Conservation (phyloP, 2,888 invertebrate species). For the Leptogaster cylindrica region DNA sequence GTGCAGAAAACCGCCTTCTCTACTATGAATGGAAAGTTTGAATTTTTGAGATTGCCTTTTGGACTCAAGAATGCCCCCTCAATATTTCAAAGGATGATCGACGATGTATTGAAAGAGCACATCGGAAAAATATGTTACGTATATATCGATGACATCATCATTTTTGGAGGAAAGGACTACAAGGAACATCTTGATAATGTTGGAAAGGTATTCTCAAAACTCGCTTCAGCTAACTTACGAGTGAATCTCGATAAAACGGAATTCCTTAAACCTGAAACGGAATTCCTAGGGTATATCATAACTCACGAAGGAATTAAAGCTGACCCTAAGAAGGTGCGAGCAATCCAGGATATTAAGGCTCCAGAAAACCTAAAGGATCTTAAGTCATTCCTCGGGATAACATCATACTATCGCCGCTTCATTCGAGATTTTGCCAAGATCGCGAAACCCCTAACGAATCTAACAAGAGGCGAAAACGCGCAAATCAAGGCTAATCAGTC, state of each 20-base stretch:
- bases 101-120: constrained; percentile 21
- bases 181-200: constrained; percentile 42
- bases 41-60: constrained; percentile 37
- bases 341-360: constrained; percentile 32
- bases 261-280: constrained; percentile 44
- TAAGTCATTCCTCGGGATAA: constrained; percentile 43
- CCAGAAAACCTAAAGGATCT: constrained; percentile 45
- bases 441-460: constrained; percentile 47
- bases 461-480: constrained; percentile 46
- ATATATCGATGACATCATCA: constrained; percentile 49
- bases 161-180: constrained; percentile 43
- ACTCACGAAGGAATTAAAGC: constrained; percentile 44
- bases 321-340: constrained; percentile 33
- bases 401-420: constrained; percentile 46
- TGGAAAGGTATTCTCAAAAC: constrained; percentile 38
- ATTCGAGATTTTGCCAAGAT: constrained; percentile 46
- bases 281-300: constrained; percentile 43
- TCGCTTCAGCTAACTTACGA: constrained; percentile 32
- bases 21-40: constrained; percentile 46
- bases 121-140: constrained; percentile 47
- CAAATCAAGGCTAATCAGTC: constrained; percentile 45
- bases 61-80: constrained; percentile 45
- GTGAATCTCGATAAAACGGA: constrained; percentile 44
- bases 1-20: constrained; percentile 44
- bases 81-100: constrained; percentile 42